phyloP scores from a whole-genome alignment of 2,113 vertebrate species.

The Rhinichthys klamathensis region DNA sequence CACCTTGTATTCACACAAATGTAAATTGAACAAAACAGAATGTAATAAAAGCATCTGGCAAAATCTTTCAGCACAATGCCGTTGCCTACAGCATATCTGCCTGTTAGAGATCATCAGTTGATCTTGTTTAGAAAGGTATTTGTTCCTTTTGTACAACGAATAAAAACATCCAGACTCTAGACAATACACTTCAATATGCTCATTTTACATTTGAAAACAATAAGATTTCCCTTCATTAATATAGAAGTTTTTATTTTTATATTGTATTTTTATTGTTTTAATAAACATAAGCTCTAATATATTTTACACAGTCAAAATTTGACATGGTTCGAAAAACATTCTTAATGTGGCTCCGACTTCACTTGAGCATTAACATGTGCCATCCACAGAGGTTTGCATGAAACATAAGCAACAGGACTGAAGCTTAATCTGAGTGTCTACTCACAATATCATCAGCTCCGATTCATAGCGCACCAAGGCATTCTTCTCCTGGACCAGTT shows the following conservation, averaged over 20 bases:
- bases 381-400: too few relatives aligned
- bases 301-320: too few relatives aligned
- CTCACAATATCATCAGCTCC: conserved; percentile 99
- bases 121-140: not conserved
- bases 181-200: not conserved
- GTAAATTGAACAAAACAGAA: not conserved
- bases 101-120: not conserved
- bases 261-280: not conserved
- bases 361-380: not conserved
- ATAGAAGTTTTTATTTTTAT: not conserved
- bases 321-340: too few relatives aligned
- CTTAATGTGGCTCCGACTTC: too few relatives aligned
- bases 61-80: not conserved
- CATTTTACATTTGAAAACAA: not conserved
- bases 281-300: too few relatives aligned
- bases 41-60: not conserved
- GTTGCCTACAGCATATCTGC: not conserved
- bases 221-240: not conserved
- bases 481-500: conserved; percentile 98
- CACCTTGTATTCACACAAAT: not conserved
- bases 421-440: conserved; percentile 48
- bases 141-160: not conserved
- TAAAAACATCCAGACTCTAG: not conserved
- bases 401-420: not conserved
- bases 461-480: conserved; percentile 98